Base-by-base conservation (phyloP, 2,888 invertebrate species). In the Crepidodera aurea region DNA sequence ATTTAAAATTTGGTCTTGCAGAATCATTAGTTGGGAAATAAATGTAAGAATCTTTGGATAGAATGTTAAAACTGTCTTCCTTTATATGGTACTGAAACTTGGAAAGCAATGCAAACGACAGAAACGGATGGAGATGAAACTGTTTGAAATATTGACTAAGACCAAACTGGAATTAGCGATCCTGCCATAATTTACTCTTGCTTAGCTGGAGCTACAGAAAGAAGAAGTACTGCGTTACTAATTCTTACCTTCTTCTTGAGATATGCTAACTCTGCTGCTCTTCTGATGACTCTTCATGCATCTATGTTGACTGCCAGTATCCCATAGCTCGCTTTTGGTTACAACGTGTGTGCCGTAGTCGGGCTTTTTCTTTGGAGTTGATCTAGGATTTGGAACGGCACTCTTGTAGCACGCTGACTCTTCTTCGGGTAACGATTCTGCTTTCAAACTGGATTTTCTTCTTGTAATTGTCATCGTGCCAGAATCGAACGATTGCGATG, bases 291-390 rank as follows among this genome's bases (percentile, higher is more conserved):
- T 69, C 62, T 79, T 80, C n/a, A 69, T 66, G 59, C 81, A 81
- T 25, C 80, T 70, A 57, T 81, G 81, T 44, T 80, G 80, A 62
- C 69, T 79, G 1, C 81, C 81, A 0, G 81, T 82, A 62, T 82
- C 81, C 82, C 82, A 82, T n/a, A 82, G 67, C 64, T 82, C 82
- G 56, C 81, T 81, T 68, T 82, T 82, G 0, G 81, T 76, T 10
- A 82, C 82, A 4, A 82, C 78, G 67, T 82, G 82, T 1, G 80
- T 80, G 2, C 79, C 80, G 42, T 75, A 78, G 16, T 81, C 80
- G 3, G 71, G 50, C 72, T 86, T 86, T 73, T 79, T 86, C 83
- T 76, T 85, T 0, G 80, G 80, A 2, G 80, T 79, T 12, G 74
- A 75, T 50, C 76, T 69, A 53, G 72, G 75, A 40, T 72, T 73